Conservation (phyloP, 2,888 invertebrate genomes). For the Synergus laeviventris region DNA sequence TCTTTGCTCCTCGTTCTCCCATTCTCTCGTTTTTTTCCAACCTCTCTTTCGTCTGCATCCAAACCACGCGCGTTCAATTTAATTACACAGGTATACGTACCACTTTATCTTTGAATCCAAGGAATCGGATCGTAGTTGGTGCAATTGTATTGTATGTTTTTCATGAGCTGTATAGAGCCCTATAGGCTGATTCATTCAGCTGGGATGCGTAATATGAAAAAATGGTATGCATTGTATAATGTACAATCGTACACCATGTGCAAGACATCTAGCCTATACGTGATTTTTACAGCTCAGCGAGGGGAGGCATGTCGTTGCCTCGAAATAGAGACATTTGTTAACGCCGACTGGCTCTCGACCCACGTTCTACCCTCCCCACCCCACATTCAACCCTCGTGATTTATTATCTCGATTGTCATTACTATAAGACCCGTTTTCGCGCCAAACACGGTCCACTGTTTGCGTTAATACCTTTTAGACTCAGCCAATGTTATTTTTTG, state of each 20-base stretch:
- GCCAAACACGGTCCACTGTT: conserved; percentile 63
- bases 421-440: conserved; percentile 66
- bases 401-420: conserved; percentile 72
- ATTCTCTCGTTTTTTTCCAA: not conserved
- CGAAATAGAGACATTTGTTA: conserved; percentile 73
- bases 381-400: conserved; percentile 66
- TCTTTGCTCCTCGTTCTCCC: not conserved
- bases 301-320: conserved; percentile 56
- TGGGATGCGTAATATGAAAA: conserved; percentile 14
- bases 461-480: conserved; percentile 20
- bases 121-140: not conserved
- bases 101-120: conserved; percentile 4
- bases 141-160: conserved; percentile 35
- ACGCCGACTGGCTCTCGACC: conserved; percentile 60
- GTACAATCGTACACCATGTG: conserved; percentile 35
- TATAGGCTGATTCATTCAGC: conserved; percentile 2
- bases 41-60: conserved; percentile 10
- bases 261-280: conserved; percentile 52
- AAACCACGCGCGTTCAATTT: conserved; percentile 18
- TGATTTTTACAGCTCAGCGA: conserved; percentile 65
- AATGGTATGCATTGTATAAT: conserved; percentile 4
- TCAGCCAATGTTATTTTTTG: not conserved
- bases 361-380: conserved; percentile 59
- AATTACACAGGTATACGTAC: conserved; percentile 20
- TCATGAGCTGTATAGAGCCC: not conserved